Percentiles rank a stretch among this genome's conserved stretches.
These are phyloP conservation scores for Zosterops borbonicus DNA, from an alignment of 2,113 vertebrate species.

Conservation along the genomic window DNA sequence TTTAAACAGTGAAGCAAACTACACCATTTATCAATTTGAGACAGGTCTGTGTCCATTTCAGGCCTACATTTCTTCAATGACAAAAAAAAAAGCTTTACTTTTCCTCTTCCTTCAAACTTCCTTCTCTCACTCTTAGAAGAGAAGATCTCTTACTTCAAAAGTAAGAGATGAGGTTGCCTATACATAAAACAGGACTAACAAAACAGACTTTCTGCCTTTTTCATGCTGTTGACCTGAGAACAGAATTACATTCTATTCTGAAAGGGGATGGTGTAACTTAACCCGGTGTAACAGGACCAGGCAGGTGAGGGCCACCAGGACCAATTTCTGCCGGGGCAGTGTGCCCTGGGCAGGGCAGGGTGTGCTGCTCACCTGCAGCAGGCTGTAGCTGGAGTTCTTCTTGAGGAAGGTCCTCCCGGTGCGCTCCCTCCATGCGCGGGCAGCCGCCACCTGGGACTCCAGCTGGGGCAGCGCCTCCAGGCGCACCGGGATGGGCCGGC, in stretches of 20 bases:
- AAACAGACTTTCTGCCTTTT: not conserved
- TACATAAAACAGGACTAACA: not conserved
- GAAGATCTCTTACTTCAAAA: not conserved
- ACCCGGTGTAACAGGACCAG: not conserved
- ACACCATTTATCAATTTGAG: not conserved
- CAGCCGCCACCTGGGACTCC: conserved; percentile 93
- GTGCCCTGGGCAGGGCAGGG: not conserved
- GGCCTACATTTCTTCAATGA: not conserved
- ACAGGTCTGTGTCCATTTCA: not conserved
- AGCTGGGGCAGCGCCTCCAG: conserved; percentile 91
- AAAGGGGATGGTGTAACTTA: not conserved
- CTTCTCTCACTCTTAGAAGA: too few species aligned
- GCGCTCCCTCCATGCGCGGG: conserved; percentile 93
- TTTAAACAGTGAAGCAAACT: not conserved
- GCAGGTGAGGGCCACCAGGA: too few species aligned
- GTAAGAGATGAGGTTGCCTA: not conserved
- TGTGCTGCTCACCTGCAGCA: conserved; percentile 84
- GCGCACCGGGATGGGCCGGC: conserved; percentile 92
- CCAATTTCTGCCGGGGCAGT: not conserved
- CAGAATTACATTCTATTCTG: not conserved
- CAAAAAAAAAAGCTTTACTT: not conserved
- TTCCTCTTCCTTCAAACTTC: not conserved
- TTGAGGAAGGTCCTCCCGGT: conserved; percentile 96
- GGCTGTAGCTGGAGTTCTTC: conserved; percentile 94
- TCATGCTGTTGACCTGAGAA: not conserved